A percentile compares a stretch with the other conserved stretches of the same genome.
Conservation (phyloP, 1,140 invertebrate genomes). For the Coenobita brevimanus region DNA sequence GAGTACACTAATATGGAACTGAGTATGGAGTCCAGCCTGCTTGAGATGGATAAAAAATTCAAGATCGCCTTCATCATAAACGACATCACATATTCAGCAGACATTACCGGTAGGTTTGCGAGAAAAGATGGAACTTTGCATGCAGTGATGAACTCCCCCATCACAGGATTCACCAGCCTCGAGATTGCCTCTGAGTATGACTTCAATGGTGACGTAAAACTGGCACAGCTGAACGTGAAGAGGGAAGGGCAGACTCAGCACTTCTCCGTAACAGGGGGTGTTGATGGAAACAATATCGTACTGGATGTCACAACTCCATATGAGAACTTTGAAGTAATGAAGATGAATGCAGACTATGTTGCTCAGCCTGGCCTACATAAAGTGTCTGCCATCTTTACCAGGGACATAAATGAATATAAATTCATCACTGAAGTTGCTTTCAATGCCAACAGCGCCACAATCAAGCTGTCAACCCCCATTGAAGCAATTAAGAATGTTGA, state of each 20-base stretch:
- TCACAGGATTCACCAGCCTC: conserved; percentile 19
- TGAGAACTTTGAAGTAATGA: conserved; percentile 29
- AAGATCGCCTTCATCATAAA: conserved; percentile 25
- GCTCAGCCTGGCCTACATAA: background rate
- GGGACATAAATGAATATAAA: conserved; percentile 15
- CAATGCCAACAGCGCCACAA: too few species aligned
- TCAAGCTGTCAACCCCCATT: too few species aligned
- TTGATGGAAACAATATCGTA: conserved; percentile 17
- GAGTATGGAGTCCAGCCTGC: too few species aligned
- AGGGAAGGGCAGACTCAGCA: conserved; percentile 37
- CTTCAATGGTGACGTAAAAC: conserved; percentile 36
- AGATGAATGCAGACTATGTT: conserved; percentile 30
- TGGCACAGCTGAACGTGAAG: conserved; percentile 21
- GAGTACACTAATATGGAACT: too few species aligned
- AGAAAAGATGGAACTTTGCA: conserved; percentile 35
- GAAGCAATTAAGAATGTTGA: too few species aligned
- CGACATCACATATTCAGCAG: conserved; percentile 33
- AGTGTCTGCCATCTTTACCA: conserved; percentile 22
- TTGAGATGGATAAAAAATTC: too few species aligned
- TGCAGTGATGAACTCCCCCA: background rate
- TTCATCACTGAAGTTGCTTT: background rate
- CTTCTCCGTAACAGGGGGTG: conserved; percentile 8
- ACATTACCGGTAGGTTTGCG: conserved; percentile 5
- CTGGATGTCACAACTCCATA: conserved; percentile 38
- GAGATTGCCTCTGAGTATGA: conserved; percentile 27